Base-by-base conservation (phyloP, 2,797 vertebrate genomes). In the Microhierax caerulescens region DNA sequence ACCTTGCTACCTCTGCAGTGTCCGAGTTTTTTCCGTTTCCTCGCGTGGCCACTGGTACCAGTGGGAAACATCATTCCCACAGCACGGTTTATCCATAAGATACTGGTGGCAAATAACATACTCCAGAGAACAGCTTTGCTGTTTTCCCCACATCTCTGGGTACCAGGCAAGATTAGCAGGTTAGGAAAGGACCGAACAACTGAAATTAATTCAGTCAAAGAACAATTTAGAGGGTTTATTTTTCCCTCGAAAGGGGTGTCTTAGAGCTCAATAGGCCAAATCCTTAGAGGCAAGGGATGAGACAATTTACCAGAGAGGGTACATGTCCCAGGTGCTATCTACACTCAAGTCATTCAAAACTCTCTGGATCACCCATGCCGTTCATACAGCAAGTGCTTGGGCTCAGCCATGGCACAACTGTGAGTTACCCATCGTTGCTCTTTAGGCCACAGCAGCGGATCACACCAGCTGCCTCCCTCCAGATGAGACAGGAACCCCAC, bases 321-420 rank as follows among this genome's bases (percentile, higher is more conserved):
- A 13, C 20, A 9, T 6, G 36, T 45, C 61, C 48, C 37, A 22
- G 0, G 0, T 9, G 18, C 45, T 39, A 30, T 34, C 57, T 15
- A 13, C 1, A 0, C 47, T 61, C 36, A 8, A 45, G n/a, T 41
- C n/a, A 59, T 28, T 67, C 43, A 51, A 4, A 83, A 19, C 24
- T 56, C 88, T 51, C 51, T 54, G 43, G 21, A 69, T 61, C 21
- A 32, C 30, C 47, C 17, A 19, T 11, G 11, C 30, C 43, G 36
- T 22, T 30, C 32, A 4, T 11, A 43, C 27, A 60, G 7, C 18
- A 36, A 64, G 30, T 4, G 4, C 28, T 23, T 41, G 64, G 56
- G 48, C 64, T 73, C 59, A 57, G 69, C 43, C 36, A 11, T 0
- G 0, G 23, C 2, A 4, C 0, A 6, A 73, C 70, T 13, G 28